A percentile compares a stretch with the other conserved stretches of the same genome.
phyloP scores from a whole-genome alignment of 2,888 invertebrate species.

The Deilephila porcellus region DNA sequence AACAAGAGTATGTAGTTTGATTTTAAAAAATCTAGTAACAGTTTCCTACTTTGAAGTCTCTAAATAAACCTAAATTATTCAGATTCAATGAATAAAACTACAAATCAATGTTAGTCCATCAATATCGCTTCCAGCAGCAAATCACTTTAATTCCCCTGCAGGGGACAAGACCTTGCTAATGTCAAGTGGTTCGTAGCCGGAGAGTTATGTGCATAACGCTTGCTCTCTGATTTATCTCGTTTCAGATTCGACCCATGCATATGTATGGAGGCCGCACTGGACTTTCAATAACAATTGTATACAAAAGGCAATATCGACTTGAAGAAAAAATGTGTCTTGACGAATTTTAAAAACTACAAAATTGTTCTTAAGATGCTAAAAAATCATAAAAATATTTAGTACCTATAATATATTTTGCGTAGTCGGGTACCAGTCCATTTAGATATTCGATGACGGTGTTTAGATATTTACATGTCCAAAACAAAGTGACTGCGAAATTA shows the following conservation, averaged over 20 bases:
- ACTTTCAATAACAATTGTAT: slow-evolving; percentile 20
- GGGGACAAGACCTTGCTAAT: slow-evolving; percentile 71
- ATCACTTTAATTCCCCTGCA: slow-evolving; percentile 40
- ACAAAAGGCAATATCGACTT: not conserved
- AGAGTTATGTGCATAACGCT: slow-evolving; percentile 79
- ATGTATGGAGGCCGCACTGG: slow-evolving; percentile 48
- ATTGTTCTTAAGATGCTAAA: not conserved
- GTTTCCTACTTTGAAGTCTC: too few relatives aligned
- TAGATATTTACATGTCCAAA: too few relatives aligned
- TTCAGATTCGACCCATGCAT: slow-evolving; percentile 68
- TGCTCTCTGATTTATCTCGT: slow-evolving; percentile 75
- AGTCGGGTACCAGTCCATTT: too few relatives aligned
- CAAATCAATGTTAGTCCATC: not conserved
- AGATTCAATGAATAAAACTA: too few relatives aligned
- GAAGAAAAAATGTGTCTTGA: not conserved
- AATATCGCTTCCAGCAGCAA: slow-evolving; percentile 30
- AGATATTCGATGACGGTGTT: too few relatives aligned
- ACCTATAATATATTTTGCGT: too few relatives aligned
- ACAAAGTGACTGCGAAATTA: too few relatives aligned
- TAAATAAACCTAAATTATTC: too few relatives aligned
- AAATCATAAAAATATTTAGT: not conserved
- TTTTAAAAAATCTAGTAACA: too few relatives aligned
- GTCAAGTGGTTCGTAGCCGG: slow-evolving; percentile 73
- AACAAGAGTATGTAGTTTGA: too few relatives aligned
- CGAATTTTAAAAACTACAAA: not conserved